These are phyloP conservation scores for Alectoris magna DNA, from an alignment of 2,797 vertebrate species.

Conservation along the genomic window DNA sequence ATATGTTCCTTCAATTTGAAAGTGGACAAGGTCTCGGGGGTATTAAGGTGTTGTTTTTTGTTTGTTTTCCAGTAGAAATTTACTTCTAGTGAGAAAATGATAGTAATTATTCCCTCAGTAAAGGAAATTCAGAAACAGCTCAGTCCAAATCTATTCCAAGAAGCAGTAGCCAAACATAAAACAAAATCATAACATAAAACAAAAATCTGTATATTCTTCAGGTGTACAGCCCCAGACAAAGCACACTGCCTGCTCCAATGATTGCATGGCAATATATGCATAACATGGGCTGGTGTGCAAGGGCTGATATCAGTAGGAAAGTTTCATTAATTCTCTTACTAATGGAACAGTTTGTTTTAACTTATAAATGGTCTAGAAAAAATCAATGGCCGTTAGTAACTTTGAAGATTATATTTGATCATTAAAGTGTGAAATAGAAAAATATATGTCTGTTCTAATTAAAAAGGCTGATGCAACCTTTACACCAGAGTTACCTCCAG, in stretches of 20 bases:
- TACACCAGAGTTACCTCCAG: not conserved
- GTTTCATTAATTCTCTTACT: conserved; percentile 38
- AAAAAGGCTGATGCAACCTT: conserved; percentile 37
- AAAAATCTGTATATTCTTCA: not conserved
- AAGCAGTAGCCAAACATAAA: not conserved
- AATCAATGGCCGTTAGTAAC: not conserved
- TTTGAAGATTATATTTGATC: conserved; percentile 12
- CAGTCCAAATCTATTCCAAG: not conserved
- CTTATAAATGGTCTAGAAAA: not conserved
- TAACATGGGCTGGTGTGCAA: not conserved
- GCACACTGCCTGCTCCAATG: not conserved
- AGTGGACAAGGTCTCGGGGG: not conserved
- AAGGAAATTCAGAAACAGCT: not conserved
- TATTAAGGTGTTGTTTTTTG: not conserved
- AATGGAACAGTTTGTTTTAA: not conserved
- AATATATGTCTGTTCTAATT: conserved; percentile 38
- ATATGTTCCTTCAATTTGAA: not conserved
- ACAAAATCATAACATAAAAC: not conserved
- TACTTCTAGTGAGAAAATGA: not conserved
- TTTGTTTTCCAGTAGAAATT: not conserved
- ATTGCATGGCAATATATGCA: not conserved
- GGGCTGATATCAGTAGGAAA: not conserved
- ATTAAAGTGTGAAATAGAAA: conserved; percentile 41
- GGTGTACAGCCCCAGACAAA: not conserved
- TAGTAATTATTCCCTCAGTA: not conserved